Base-by-base conservation (phyloP, 2,797 vertebrate genomes). In the Dallia pectoralis region DNA sequence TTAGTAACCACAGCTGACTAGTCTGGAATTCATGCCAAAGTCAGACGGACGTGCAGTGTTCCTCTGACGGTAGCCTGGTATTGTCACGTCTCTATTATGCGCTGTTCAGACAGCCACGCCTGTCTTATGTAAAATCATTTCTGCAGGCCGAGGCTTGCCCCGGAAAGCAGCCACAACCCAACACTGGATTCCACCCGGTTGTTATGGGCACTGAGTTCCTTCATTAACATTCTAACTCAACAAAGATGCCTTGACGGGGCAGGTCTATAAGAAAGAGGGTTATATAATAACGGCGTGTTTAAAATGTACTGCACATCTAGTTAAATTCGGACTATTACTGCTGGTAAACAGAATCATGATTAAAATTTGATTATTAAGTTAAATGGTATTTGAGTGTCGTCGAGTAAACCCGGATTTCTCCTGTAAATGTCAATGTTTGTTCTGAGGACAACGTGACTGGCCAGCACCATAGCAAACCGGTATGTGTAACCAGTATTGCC, bases 201-300 rank as follows among this genome's bases (percentile, higher is more conserved):
- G 74, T 5, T 74, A 29, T 66, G 82, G 36, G 89, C 88, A 79
- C 14, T 12, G 77, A 81, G 88, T 89, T 84, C 89, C 74, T 89
- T 84, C 88, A 70, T 25, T 69, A 47, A 3, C 40, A 44, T 44
- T 44, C 40, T 44, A 12, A 44, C 40, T 11, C 14, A 44, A 44
- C 6, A 44, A 11, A 40, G 1, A 9, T 44, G 40, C 29, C 30
- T 14, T 63, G 15, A 27, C 53, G 18, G 29, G 30, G 29, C 29
- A 63, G 61, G 27, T 27, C 27, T 30, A 30, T 12, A 3, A 27
- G 61, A 63, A 63, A 63, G 16, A 30, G 15, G 25, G 61, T 63
- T 59, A 22, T 59, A 22, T 59, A 19, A 27, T 14, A 25, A 59
- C 22, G 25, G 11, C 25, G 53, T 12, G 25, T 25, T 8, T 59